Percentiles rank a stretch among this genome's conserved stretches.
These are phyloP conservation scores for Apis florea DNA, from an alignment of 1,140 invertebrate genomes.

Conservation along the genomic window DNA sequence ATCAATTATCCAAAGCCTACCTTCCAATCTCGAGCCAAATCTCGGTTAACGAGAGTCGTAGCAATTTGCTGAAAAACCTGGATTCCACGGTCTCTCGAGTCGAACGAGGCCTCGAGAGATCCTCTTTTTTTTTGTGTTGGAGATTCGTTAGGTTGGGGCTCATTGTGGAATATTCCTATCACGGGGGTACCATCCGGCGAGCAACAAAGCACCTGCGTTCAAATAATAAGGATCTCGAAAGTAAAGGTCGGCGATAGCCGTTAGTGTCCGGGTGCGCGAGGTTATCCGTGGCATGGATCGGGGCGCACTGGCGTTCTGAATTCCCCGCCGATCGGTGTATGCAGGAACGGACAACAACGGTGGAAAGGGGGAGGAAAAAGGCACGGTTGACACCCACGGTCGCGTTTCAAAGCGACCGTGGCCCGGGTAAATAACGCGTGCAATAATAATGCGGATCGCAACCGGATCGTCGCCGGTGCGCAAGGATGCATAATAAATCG, in stretches of 20 bases:
- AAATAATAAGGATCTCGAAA: conserved; percentile 58
- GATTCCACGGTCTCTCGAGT: neutral
- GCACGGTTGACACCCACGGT: conserved; percentile 55
- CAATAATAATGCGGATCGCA: conserved; percentile 26
- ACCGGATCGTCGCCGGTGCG: conserved; percentile 43
- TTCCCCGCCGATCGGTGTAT: too few relatives aligned
- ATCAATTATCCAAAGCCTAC: conserved; percentile 24
- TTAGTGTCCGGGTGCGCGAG: conserved; percentile 70
- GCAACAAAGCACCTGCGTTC: conserved; percentile 57
- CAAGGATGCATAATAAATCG: conserved; percentile 52
- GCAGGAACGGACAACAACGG: conserved; percentile 35
- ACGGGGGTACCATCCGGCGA: conserved; percentile 42
- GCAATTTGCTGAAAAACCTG: conserved; percentile 31
- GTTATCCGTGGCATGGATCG: conserved; percentile 68
- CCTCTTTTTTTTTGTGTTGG: neutral
- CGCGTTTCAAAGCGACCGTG: conserved; percentile 51
- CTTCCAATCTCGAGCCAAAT: conserved; percentile 9
- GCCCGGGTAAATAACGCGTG: conserved; percentile 50
- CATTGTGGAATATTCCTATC: conserved; percentile 33
- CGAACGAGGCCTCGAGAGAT: conserved; percentile 15
- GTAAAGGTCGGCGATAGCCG: conserved; percentile 53
- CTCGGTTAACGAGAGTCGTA: neutral
- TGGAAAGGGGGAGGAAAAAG: neutral
- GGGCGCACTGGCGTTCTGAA: conserved; percentile 64
- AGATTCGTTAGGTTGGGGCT: conserved; percentile 32